Evolutionary conservation across 2,888 invertebrate genomes (phyloP), one percentile per base, ranked within the genome.

Genomic region (Pammene aurita): DNA sequence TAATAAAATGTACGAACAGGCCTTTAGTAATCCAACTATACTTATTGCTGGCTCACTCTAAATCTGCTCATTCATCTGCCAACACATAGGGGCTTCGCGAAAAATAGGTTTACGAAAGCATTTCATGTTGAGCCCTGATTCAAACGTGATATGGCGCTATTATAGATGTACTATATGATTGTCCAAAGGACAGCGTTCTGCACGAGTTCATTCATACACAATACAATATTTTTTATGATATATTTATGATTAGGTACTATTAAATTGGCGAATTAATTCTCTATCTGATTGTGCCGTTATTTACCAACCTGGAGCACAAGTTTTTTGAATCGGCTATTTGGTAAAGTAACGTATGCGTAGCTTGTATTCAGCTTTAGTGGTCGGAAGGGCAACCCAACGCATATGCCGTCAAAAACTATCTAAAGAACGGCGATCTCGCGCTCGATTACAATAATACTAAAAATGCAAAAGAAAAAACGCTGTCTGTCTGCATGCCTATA

Each of bases 1-100:
- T 4, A n/a, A n/a, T 5, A 16, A 2, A 64, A 41, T 92, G 90
- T 91, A 61, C 77, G 77, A 88, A 78, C 86, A 89, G 87, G 90
- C 92, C 92, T 92, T 92, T 88, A 86, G 79, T 86, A 77, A 84
- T 74, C 76, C 78, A 80, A 74, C 84, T 76, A 72, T 73, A 5
- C 87, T 89, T 70, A 0, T 57, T 72, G 82, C 74, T 75, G 77
- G 78, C 72, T 78, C 75, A 85, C 89, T 87, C 92, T 90, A 87
- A 88, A 83, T 79, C 87, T 88, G 85, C 79, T 87, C 62, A 60
- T 67, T 76, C 72, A 71, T 87, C 73, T 90, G 79, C 90, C 92
- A 90, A 89, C 85, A 82, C 61, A 41, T 74, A 77, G 76, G 74
- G 42, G 55, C 64, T 35, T 35, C 13, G 58, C 62, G 54, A 34